phyloP scores from a whole-genome alignment of 2,888 invertebrate species.

The Pristionchus fissidentatus region DNA sequence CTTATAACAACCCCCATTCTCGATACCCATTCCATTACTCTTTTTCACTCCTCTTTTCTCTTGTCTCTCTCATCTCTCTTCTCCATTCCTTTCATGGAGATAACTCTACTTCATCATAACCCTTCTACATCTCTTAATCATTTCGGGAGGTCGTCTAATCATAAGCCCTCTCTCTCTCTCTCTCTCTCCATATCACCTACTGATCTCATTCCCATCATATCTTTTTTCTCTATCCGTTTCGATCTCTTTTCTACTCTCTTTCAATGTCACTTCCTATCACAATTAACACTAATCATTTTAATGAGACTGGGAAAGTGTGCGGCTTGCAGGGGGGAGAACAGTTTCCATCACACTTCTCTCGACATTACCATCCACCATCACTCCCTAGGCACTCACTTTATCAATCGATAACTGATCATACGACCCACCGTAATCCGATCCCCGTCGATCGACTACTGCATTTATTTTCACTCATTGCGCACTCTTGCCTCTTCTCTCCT shows the following conservation, averaged over 20 bases:
- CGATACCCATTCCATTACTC: constrained; percentile 44
- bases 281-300: constrained; percentile 38
- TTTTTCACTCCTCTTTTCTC: constrained; percentile 11
- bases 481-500: background rate
- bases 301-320: constrained; percentile 30
- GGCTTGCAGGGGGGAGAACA: background rate
- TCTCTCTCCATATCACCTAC: background rate
- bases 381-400: background rate
- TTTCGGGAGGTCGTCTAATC: constrained; percentile 11
- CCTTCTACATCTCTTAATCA: background rate
- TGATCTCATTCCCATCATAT: constrained; percentile 2
- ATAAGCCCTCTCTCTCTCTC: background rate
- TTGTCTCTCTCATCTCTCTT: background rate
- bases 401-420: too few species aligned
- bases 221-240: constrained; percentile 9
- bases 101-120: background rate
- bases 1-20: constrained; percentile 32
- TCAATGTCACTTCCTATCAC: constrained; percentile 29
- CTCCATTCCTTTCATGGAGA: background rate
- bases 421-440: too few species aligned
- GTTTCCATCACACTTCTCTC: background rate
- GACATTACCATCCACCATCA: background rate
- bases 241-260: background rate
- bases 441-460: background rate
- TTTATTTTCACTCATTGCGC: background rate